Evolutionary conservation across 2,888 invertebrate species (phyloP).

Genomic region (Caenorhabditis sp.): DNA sequence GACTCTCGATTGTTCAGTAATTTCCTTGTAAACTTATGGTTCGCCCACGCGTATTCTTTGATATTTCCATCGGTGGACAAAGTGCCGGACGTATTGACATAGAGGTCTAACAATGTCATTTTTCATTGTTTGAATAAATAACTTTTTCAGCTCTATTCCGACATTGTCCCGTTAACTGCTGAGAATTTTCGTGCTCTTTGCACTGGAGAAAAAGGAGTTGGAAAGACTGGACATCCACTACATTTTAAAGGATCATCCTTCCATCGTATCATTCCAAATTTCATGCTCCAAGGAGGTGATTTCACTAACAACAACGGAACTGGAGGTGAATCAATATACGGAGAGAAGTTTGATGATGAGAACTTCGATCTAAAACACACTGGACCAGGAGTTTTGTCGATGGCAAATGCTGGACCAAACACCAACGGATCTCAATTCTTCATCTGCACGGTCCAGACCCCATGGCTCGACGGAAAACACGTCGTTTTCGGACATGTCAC

Average conservation of each 20-base stretch:
- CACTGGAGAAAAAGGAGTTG: constrained; percentile 92
- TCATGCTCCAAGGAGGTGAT: constrained; percentile 91
- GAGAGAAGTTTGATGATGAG: constrained; percentile 88
- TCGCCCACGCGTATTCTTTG: constrained; percentile 67
- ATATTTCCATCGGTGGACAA: constrained; percentile 65
- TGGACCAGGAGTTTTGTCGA: constrained; percentile 79
- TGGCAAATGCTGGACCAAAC: constrained; percentile 75
- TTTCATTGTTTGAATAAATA: background rate
- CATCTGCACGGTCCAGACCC: constrained; percentile 65
- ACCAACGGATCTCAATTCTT: constrained; percentile 70
- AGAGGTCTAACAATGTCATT: constrained; percentile 48
- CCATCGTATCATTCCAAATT: constrained; percentile 94
- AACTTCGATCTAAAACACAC: constrained; percentile 82
- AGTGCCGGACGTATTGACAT: constrained; percentile 69
- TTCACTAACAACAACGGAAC: constrained; percentile 89
- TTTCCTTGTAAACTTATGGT: constrained; percentile 35
- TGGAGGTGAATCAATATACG: constrained; percentile 93
- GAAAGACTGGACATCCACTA: constrained; percentile 75
- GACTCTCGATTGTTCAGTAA: constrained; percentile 26
- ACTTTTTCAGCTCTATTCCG: constrained; percentile 80
- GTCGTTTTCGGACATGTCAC: constrained; percentile 59
- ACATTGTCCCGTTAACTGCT: constrained; percentile 86
- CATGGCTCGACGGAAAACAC: constrained; percentile 66
- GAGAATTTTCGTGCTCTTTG: constrained; percentile 96
- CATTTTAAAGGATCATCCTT: constrained; percentile 84